phyloP scores from a whole-genome alignment of 2,797 vertebrate genomes.

The Coracias cyanogaster region DNA sequence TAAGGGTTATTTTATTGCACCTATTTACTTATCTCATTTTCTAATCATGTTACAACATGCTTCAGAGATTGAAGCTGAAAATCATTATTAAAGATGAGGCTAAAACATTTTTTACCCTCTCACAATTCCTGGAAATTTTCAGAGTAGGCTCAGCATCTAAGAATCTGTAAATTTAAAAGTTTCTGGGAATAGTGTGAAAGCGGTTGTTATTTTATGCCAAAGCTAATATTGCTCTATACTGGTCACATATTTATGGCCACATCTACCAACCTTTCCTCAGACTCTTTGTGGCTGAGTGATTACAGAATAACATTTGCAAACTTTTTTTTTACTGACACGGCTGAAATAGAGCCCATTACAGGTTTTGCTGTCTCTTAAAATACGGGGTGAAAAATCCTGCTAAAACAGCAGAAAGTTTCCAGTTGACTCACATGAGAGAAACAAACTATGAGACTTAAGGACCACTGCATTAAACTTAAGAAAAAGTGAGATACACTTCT shows the following conservation, averaged over 20 bases:
- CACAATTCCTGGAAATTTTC: not conserved
- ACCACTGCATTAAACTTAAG: not conserved
- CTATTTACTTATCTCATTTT: not conserved
- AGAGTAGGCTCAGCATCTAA: not conserved
- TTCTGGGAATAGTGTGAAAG: not conserved
- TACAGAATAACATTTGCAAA: not conserved
- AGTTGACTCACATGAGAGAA: not conserved
- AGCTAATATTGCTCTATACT: not conserved
- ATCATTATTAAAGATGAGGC: not conserved
- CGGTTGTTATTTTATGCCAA: not conserved
- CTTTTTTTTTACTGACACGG: not conserved
- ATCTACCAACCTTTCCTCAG: not conserved
- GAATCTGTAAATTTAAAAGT: not conserved
- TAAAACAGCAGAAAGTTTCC: not conserved
- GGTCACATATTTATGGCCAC: not conserved
- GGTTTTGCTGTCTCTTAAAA: not conserved
- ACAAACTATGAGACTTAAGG: not conserved
- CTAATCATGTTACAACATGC: not conserved
- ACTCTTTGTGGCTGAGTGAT: not conserved
- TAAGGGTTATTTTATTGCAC: not conserved
- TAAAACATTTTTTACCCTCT: not conserved
- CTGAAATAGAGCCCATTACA: not conserved
- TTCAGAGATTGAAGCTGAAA: not conserved
- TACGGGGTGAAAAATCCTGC: not conserved
- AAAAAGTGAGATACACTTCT: accelerated